Percentiles rank a stretch among this genome's conserved stretches.
Evolutionary conservation across 2,797 vertebrate species (phyloP).

Genomic region (Rhynchotus rufescens): DNA sequence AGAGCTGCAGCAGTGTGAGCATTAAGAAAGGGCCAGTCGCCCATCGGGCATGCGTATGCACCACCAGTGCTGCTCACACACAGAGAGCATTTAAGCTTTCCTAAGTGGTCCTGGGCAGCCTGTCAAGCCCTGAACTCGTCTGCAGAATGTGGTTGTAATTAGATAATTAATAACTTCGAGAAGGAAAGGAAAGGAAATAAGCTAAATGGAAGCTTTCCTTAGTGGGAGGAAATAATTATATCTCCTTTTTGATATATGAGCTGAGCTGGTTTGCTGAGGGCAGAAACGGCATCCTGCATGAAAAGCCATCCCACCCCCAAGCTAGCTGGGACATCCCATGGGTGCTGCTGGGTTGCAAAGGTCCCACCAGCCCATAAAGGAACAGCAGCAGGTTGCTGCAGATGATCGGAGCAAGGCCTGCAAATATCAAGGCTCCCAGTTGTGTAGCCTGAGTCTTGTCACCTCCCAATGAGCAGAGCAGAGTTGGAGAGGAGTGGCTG

Average conservation of each 20-base stretch:
- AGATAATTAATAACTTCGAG: conserved; percentile 76
- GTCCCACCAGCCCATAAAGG: neutral
- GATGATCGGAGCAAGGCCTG: neutral
- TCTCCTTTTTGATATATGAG: conserved; percentile 73
- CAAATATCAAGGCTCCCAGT: neutral
- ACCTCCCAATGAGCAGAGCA: neutral
- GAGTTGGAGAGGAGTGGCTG: rapidly evolving
- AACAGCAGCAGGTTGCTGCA: neutral
- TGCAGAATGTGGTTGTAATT: conserved; percentile 78
- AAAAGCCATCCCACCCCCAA: neutral
- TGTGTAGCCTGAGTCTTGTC: neutral
- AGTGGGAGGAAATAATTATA: conserved; percentile 73
- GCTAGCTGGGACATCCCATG: neutral
- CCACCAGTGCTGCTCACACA: neutral
- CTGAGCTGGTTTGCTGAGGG: conserved; percentile 42
- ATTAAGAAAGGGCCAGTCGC: neutral
- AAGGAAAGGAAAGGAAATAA: conserved; percentile 46
- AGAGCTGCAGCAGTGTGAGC: neutral
- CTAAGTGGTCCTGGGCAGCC: conserved; percentile 64
- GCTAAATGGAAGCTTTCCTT: conserved; percentile 78
- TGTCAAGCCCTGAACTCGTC: conserved; percentile 57
- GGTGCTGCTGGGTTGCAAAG: neutral
- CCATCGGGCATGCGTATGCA: neutral
- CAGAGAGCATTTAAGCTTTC: conserved; percentile 13
- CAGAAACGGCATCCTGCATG: neutral